Evolutionary conservation across 2,888 invertebrate genomes (phyloP), one percentile per base, ranked within the genome.

Genomic region (Keiferia lycopersicella): DNA sequence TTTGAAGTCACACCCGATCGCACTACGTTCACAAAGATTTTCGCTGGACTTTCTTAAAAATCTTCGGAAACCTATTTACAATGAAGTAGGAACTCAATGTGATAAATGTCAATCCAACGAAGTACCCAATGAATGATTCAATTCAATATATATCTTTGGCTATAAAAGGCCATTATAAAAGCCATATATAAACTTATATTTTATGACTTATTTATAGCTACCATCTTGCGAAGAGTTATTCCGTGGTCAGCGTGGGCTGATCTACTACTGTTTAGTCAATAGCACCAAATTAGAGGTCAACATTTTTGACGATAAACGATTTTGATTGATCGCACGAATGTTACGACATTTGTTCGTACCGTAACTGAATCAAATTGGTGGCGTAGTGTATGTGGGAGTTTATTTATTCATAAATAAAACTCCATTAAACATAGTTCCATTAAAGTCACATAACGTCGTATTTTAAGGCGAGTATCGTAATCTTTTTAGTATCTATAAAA

Each of bases 231-330:
- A 56, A 30, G n/a, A 56, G 26, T n/a, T 53, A 53, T 30, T 56
- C 8, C 7, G 16, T 34, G 34, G 34, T 1, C n/a, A 10, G 56
- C 56, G 56, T 56, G 56, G 56, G 56, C 34, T 56, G 34, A 34
- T 53, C 56, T 34, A 56, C 56, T 56, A 56, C 56, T 56, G 39
- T 58, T 58, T 58, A 12, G 39, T 58, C 58, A 58, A 58, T 58
- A 39, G 58, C 58, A 20, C 58, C 39, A 58, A 39, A 58, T 58
- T 58, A 39, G 7, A 22, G 39, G 39, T 12, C 58, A 39, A 58
- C 58, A 39, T 58, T 58, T 58, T 38, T 58, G 39, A 39, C 39
- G 39, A 39, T 58, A 39, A 39, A 58, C 20, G 58, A 18, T 38
- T 16, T 38, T 58, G 58, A 39, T 56, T 34, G 56, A 20, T 58